Conservation (phyloP, 2,113 vertebrate species). For the Columbina picui region DNA sequence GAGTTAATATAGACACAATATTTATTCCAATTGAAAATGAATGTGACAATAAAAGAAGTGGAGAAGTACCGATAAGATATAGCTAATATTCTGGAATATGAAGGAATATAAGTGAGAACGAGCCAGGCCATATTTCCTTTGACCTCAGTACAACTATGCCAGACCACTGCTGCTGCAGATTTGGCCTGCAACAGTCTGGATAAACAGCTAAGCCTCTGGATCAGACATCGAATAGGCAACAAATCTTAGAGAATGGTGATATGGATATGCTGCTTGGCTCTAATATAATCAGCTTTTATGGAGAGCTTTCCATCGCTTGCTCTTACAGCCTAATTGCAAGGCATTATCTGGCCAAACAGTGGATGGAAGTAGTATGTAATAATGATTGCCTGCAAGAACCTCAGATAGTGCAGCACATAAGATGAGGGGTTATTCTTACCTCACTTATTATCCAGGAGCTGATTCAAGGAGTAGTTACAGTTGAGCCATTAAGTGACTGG, state of each 20-base stretch:
- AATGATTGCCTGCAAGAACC: constrained; percentile 1
- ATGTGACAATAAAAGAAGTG: background rate
- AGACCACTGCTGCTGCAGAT: background rate
- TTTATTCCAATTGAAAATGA: background rate
- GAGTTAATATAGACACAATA: accelerated
- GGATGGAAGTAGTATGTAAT: background rate
- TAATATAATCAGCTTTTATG: constrained; percentile 29
- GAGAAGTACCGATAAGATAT: background rate
- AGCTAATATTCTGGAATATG: background rate
- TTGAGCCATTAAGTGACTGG: constrained; percentile 32
- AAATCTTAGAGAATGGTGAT: background rate
- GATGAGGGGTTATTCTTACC: constrained; percentile 31
- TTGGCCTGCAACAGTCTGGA: background rate
- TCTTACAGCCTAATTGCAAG: constrained; percentile 51
- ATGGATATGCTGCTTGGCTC: background rate
- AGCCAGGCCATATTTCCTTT: background rate
- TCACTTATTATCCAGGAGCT: background rate
- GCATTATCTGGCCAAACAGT: constrained; percentile 47
- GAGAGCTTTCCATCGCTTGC: constrained; percentile 13
- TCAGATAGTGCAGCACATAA: constrained; percentile 1
- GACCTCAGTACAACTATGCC: background rate
- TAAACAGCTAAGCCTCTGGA: constrained; percentile 26
- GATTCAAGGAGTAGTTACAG: constrained; percentile 18
- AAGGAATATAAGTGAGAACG: background rate
- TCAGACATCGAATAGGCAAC: background rate